Base-by-base conservation (phyloP, 2,888 invertebrate species). In the Callyntrura sp. region DNA sequence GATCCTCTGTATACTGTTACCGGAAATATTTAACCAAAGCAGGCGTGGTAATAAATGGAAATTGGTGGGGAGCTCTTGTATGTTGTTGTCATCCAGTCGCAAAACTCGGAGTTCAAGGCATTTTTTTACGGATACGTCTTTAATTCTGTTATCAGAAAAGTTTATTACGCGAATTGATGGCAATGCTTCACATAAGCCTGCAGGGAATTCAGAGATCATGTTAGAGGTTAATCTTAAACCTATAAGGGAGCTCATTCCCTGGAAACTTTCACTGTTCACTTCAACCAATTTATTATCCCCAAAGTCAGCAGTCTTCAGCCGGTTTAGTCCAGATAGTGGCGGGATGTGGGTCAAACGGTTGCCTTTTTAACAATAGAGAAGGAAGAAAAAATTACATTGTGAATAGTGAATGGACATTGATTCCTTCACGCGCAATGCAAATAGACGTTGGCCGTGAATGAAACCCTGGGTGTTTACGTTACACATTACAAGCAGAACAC, bases 191-290 rank as follows among this genome's bases (percentile, higher is more conserved):
- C 94, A 97, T 97, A 92, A 96, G 96, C 94, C 96, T 97, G 94
- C 96, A 96, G 85, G 97, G 96, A 94, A 97, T 96, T 94, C 96
- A 94, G 96, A 96, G 92, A 97, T 96, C 94, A 96, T 96, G 95
- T 98, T 98, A 94, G 97, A 97, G 79, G 97, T 97, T 85, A 98
- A 95, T 76, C 97, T 96, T 88, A 98, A 95, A 17, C 97, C 97
- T 94, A 96, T 96, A 65, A 98, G 95, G 93, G 97, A 96, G 94
- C 96, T 96, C 92, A 98, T 95, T 5, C 97, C 97, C 94, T 96
- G 96, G 93, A 98, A 97, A 81, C 97, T 96, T 90, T 96, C 95
- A 94, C 96, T 96, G 88, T 96, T 96, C 87, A 98, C 96, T 92
- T 95, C 95, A 92, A 96, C 96, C 94, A 98, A 96, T 94, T 96